Base-by-base conservation (phyloP, 2,888 invertebrate genomes). In the Andrena flavipes region DNA sequence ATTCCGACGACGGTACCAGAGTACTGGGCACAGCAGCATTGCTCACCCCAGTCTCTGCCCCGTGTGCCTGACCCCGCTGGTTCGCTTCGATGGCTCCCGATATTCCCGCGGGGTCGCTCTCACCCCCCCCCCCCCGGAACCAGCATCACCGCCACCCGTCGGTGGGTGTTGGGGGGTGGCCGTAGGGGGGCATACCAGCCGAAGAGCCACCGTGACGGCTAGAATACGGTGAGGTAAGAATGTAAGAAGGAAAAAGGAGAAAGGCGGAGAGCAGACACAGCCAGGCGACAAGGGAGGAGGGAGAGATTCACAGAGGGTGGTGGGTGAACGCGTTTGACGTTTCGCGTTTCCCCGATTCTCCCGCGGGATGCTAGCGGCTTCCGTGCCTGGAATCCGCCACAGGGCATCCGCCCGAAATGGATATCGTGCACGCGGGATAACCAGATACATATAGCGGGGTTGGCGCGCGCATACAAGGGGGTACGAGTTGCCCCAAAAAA, bases 381-480 rank as follows among this genome's bases (percentile, higher is more conserved):
- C 84, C 88, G 87, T 87, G 87, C 84, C 80, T 75, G 85, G 87
- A 88, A 88, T 88, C 87, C 78, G 80, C 85, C 85, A 78, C 80
- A 80, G 88, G 85, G 87, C 83, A 88, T 88, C 84, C 82, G 80
- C 79, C 69, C 80, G 87, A 87, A 88, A 88, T 88, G 88, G 88
- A 88, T 88, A 88, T 87, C 88, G 87, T 87, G 82, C 88, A 88
- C 87, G 85, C 78, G 64, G 85, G 85, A 84, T 87, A 88, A 87
- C 80, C 85, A 78, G 88, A 85, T 80, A 80, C 35, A 7, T 33
- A 26, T 49, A 16, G 51, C 62, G 65, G 42, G 13, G 16, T 16
- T 56, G 56, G 13, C 56, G 26, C 2, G 26, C 56, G 10, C 8
- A 26, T 8, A 56, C 23, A 23, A 33, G 33, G 67, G 75, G 68